Conservation (phyloP, 2,888 invertebrate genomes). For the Lacanobia oleracea region DNA sequence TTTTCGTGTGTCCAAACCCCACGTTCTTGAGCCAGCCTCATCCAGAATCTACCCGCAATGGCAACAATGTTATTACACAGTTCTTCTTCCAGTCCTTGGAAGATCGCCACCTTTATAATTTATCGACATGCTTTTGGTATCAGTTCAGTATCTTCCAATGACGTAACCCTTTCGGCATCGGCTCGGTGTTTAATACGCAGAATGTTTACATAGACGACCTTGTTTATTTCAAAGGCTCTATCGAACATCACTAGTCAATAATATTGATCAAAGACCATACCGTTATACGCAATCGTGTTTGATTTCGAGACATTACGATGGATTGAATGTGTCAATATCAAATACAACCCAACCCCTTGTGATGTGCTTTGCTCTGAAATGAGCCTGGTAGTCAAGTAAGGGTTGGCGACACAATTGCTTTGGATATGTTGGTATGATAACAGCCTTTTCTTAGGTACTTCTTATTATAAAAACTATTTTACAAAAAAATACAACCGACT, state of each 20-base stretch:
- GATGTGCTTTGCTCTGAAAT: constrained; percentile 13
- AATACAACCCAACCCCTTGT: constrained; percentile 8
- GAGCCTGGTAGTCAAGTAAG: neutral
- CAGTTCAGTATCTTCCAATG: too few species aligned
- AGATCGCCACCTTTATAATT: too few species aligned
- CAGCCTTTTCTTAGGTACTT: neutral
- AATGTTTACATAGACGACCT: neutral
- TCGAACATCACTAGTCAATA: neutral
- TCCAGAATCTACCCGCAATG: too few species aligned
- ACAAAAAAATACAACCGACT: too few species aligned
- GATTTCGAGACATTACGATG: constrained; percentile 27
- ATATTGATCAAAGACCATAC: constrained; percentile 29
- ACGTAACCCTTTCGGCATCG: too few species aligned
- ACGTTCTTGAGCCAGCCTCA: too few species aligned
- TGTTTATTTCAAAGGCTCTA: constrained; percentile 9
- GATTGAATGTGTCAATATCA: constrained; percentile 26
- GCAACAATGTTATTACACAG: too few species aligned
- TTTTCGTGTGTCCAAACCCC: too few species aligned
- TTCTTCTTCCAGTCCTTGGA: too few species aligned
- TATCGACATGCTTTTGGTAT: too few species aligned
- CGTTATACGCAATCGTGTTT: constrained; percentile 32
- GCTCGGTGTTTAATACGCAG: neutral
- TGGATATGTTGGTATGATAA: neutral
- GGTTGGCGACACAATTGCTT: constrained; percentile 6
- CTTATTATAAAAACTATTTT: too few species aligned